Evolutionary conservation across 2,797 vertebrate species (phyloP).

Genomic region (Pagetopsis macropterus): DNA sequence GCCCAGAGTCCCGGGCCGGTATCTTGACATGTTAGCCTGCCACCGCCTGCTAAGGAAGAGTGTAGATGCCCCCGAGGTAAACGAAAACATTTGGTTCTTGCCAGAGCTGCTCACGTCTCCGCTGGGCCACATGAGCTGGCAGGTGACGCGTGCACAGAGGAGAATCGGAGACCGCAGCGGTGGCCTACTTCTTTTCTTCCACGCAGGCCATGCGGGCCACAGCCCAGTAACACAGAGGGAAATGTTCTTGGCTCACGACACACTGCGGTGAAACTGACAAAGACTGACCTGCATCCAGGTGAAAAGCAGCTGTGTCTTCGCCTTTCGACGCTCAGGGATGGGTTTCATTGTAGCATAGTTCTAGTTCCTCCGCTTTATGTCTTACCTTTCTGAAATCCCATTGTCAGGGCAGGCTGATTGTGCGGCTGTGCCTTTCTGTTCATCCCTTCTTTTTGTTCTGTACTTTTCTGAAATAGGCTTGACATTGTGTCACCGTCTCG

Average conservation of each 20-base stretch:
- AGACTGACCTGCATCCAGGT: conserved; percentile 72
- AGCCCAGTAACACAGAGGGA: conserved; percentile 72
- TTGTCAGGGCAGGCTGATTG: conserved; percentile 18
- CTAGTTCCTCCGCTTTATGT: background rate
- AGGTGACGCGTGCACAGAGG: conserved; percentile 78
- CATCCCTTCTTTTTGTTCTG: conserved; percentile 45
- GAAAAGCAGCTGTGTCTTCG: conserved; percentile 45
- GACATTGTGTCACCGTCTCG: conserved; percentile 92
- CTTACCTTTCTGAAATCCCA: conserved; percentile 19
- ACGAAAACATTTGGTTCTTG: conserved; percentile 84
- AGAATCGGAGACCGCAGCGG: conserved; percentile 69
- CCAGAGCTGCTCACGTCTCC: conserved; percentile 80
- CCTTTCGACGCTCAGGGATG: conserved; percentile 9
- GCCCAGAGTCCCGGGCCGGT: conserved; percentile 63
- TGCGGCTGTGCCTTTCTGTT: conserved; percentile 20
- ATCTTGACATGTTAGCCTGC: conserved; percentile 78
- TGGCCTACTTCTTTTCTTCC: conserved; percentile 79
- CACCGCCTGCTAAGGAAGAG: conserved; percentile 73
- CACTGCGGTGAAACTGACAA: conserved; percentile 50
- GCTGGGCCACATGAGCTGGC: conserved; percentile 78
- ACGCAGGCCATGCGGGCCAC: conserved; percentile 56
- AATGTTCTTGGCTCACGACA: conserved; percentile 61
- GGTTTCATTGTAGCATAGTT: conserved; percentile 24
- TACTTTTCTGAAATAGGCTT: conserved; percentile 72
- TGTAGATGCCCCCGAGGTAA: conserved; percentile 80